Base-by-base conservation (phyloP, 2,888 invertebrate species). In the Aphodius sticticus region DNA sequence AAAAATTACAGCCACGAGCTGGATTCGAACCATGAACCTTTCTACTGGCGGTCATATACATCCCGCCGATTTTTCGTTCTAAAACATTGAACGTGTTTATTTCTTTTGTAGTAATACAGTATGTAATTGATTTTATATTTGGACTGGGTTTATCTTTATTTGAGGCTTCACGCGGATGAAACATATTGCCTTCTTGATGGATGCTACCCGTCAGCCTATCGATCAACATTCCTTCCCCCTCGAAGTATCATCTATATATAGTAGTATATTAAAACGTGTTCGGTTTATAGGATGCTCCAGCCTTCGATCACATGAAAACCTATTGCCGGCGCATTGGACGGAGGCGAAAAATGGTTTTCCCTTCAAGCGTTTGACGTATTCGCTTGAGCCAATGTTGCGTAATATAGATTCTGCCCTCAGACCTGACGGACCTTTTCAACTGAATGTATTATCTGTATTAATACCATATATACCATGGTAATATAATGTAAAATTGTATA, bases 181-280 rank as follows among this genome's bases (percentile, higher is more conserved):
- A 53, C 0, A 53, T 7, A 53, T 53, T 53, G 53, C 9, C 53
- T 53, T 53, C 53, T 12, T 53, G 53, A 53, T 53, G 53, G 53
- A 53, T 53, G 53, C 53, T 53, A 12, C 9, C 53, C 53, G 53
- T 53, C 53, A 7, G 53, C 9, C 12, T 53, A 53, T 53, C 53
- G 9, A 53, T 53, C 53, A 53, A 53, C 1, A 53, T 53, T 53
- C 53, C 12, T 53, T 9, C 12, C 53, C 53, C 53, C 53, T 53
- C 53, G 53, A 53, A 53, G 53, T 53, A 53, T 53, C 12, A 53
- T 12, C 53, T 53, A 53, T 53, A 53, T 53, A 53, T 53, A 53
- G 53, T 53, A 53, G 53, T 53, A 53, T 53, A 53, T 53, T 53
- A 53, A 53, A 53, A 53, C 53, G 53, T 53, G 53, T 53, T 53